Evolutionary conservation across 2,797 vertebrate species (phyloP).

Genomic region (Stomatorhinus walkeri): DNA sequence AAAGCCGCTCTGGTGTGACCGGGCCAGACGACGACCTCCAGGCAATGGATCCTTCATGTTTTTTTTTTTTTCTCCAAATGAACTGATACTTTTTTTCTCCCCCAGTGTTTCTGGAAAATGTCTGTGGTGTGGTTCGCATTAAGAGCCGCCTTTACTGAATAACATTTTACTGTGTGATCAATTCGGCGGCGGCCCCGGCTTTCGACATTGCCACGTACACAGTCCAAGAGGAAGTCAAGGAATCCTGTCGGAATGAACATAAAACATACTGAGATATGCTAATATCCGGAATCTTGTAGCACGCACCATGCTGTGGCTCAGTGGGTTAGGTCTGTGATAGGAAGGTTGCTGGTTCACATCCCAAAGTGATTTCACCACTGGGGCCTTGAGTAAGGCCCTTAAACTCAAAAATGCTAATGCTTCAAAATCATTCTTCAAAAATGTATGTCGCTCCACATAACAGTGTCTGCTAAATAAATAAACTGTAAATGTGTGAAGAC

Average conservation of each 20-base stretch:
- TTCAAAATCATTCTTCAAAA: neutral
- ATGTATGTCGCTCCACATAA: neutral
- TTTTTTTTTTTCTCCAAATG: neutral
- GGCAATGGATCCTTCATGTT: neutral
- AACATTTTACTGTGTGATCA: neutral
- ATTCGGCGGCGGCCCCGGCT: neutral
- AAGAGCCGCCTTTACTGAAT: neutral
- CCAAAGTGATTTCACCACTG: neutral
- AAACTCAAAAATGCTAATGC: neutral
- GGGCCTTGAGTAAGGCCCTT: neutral
- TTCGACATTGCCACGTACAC: neutral
- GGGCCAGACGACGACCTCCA: neutral
- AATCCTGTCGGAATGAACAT: neutral
- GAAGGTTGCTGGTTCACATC: neutral
- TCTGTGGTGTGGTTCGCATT: neutral
- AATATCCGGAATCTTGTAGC: neutral
- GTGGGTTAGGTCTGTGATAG: neutral
- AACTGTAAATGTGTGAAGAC: neutral
- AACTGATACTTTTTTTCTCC: neutral
- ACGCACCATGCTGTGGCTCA: neutral
- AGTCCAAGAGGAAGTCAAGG: neutral
- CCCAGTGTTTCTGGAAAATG: neutral
- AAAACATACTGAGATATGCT: neutral
- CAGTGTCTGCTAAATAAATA: neutral
- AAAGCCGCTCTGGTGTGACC: neutral